Conservation (phyloP, 2,888 invertebrate genomes). For the Drosophila colorata region DNA sequence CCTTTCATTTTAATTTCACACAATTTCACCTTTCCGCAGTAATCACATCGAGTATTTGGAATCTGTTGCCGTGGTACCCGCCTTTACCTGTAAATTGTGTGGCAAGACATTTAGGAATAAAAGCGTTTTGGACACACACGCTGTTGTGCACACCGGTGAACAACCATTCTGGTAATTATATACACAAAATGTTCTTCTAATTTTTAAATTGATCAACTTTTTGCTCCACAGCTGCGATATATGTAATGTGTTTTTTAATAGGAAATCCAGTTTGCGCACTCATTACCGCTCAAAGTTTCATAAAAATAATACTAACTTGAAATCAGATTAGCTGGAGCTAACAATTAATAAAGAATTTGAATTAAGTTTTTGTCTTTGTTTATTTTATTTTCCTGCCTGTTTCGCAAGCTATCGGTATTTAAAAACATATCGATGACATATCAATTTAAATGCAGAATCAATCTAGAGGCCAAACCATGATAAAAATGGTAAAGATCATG, state of each 20-base stretch:
- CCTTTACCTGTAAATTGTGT: constrained; percentile 33
- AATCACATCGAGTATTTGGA: constrained; percentile 29
- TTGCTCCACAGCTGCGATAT: constrained; percentile 41
- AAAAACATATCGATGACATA: constrained; percentile 5
- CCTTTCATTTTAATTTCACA: neutral
- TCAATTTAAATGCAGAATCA: too few relatives aligned
- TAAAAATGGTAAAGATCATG: too few relatives aligned
- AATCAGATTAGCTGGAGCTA: constrained; percentile 4
- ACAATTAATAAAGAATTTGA: constrained; percentile 4
- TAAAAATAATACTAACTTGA: constrained; percentile 4
- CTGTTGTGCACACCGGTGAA: constrained; percentile 59
- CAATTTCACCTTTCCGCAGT: constrained; percentile 6
- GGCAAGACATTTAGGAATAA: constrained; percentile 38
- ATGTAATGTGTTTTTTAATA: constrained; percentile 51
- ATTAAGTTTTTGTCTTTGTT: neutral
- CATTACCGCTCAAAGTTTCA: constrained; percentile 51
- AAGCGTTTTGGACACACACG: constrained; percentile 31
- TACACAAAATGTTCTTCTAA: neutral
- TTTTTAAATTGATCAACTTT: neutral
- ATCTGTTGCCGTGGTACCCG: neutral
- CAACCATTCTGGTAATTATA: constrained; percentile 46
- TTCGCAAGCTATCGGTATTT: neutral
- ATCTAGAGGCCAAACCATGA: too few relatives aligned
- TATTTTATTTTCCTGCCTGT: constrained; percentile 2
- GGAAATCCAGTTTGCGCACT: constrained; percentile 43